Evolutionary conservation across 2,888 invertebrate genomes (phyloP).

Genomic region (Apocheima hispidaria): DNA sequence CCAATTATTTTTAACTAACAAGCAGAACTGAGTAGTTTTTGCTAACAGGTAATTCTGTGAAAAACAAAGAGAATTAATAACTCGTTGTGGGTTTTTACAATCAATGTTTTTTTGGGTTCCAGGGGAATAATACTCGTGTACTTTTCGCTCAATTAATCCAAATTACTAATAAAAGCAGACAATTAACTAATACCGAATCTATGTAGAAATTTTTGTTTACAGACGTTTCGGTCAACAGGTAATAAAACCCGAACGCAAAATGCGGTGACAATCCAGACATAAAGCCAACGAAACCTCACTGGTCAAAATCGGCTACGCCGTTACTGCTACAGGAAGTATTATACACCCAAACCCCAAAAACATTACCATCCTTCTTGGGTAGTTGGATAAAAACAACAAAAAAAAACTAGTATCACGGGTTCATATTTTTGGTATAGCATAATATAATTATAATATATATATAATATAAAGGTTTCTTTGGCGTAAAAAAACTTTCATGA

Average conservation of each 20-base stretch:
- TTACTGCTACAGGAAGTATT: no score
- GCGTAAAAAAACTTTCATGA: slow-evolving; percentile 12
- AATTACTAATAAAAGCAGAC: background rate
- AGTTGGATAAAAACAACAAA: no score
- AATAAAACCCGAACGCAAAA: background rate
- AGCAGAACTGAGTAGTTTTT: slow-evolving; percentile 35
- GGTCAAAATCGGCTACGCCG: no score
- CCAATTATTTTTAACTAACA: slow-evolving; percentile 51
- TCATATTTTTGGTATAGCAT: no score
- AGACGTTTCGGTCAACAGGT: background rate
- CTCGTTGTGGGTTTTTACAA: background rate
- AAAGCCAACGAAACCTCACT: no score
- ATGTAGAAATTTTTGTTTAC: background rate
- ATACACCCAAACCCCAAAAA: no score
- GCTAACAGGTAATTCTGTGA: slow-evolving; percentile 6
- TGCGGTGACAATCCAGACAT: no score
- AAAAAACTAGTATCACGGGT: no score
- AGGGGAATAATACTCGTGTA: background rate
- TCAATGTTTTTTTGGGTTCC: background rate
- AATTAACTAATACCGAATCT: background rate
- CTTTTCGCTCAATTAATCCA: background rate
- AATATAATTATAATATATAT: no score
- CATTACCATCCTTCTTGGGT: no score
- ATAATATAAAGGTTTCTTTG: no score
- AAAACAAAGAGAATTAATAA: slow-evolving; percentile 15